These are phyloP conservation scores for Chelon labrosus DNA, from an alignment of 2,797 vertebrate genomes.

Conservation along the genomic window DNA sequence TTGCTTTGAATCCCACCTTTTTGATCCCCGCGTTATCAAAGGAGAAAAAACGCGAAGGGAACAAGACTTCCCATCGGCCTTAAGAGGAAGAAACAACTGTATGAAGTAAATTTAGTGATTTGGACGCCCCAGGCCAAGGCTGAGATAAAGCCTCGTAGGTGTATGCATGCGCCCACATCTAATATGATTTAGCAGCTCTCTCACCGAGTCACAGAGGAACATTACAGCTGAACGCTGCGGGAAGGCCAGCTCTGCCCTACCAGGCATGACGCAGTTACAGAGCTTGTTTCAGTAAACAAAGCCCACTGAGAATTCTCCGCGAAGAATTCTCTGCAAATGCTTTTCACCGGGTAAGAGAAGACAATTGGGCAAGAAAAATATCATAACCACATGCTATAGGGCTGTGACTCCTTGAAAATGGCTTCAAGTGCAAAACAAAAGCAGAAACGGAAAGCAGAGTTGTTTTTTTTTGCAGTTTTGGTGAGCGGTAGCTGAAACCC, in stretches of 20 bases:
- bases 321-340: neutral
- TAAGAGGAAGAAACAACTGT: constrained; percentile 11
- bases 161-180: constrained; percentile 25
- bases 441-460: neutral
- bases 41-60: constrained; percentile 7
- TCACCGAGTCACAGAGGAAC: constrained; percentile 13
- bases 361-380: neutral
- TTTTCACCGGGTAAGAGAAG: neutral
- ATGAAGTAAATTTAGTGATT: constrained; percentile 16
- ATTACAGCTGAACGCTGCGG: constrained; percentile 20
- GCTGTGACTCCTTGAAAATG: neutral
- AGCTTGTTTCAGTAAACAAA: constrained; percentile 34
- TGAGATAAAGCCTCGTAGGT: constrained; percentile 3
- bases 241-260: constrained; percentile 7
- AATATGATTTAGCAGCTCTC: constrained; percentile 39
- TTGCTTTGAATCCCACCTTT: constrained; percentile 34
- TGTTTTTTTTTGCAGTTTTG: too few species aligned
- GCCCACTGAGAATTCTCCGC: constrained; percentile 7
- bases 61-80: constrained; percentile 28
- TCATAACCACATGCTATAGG: neutral
- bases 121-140: constrained; percentile 18
- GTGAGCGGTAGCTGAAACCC: too few species aligned
- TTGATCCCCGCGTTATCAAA: constrained; percentile 19
- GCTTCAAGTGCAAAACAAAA: neutral
- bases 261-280: constrained; percentile 13